These are phyloP conservation scores for Mylabris phalerata DNA, from an alignment of 1,140 invertebrate species.

Conservation along the genomic window DNA sequence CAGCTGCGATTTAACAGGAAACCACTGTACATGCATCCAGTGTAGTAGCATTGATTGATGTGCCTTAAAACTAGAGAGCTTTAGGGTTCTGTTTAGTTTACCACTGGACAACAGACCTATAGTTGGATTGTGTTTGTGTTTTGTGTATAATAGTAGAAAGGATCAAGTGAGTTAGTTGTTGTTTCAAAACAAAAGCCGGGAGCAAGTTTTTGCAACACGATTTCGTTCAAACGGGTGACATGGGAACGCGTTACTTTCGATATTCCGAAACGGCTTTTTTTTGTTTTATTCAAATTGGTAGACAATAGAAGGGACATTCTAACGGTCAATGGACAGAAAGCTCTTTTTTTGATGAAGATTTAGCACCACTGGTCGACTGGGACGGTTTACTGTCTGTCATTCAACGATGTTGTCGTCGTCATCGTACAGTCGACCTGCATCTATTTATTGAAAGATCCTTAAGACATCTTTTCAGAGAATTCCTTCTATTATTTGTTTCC, in stretches of 20 bases:
- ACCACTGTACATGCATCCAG: background rate
- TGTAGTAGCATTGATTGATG: slow-evolving; percentile 12
- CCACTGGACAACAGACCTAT: background rate
- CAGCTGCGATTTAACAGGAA: slow-evolving; percentile 14
- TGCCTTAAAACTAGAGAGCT: slow-evolving; percentile 5
- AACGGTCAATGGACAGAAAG: slow-evolving; percentile 4
- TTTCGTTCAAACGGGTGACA: slow-evolving; percentile 1
- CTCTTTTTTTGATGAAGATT: too few species aligned
- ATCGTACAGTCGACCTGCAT: too few species aligned
- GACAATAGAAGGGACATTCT: slow-evolving; percentile 5
- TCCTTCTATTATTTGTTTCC: too few species aligned
- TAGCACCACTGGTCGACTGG: too few species aligned
- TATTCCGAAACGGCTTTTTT: slow-evolving; percentile 13
- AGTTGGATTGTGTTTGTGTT: background rate
- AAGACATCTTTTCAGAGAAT: too few species aligned
- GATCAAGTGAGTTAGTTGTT: slow-evolving; percentile 9
- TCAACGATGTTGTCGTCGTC: too few species aligned
- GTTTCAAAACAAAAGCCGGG: slow-evolving; percentile 9
- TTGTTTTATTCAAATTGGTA: slow-evolving; percentile 16
- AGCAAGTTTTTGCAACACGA: slow-evolving; percentile 13
- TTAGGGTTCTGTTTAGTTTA: slow-evolving; percentile 9
- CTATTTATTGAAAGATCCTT: too few species aligned
- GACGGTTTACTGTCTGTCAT: too few species aligned
- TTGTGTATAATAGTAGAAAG: background rate
- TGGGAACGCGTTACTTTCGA: slow-evolving; percentile 14